Conservation (phyloP, 1,140 invertebrate species). For the Tetranychus cinnabarinus region DNA sequence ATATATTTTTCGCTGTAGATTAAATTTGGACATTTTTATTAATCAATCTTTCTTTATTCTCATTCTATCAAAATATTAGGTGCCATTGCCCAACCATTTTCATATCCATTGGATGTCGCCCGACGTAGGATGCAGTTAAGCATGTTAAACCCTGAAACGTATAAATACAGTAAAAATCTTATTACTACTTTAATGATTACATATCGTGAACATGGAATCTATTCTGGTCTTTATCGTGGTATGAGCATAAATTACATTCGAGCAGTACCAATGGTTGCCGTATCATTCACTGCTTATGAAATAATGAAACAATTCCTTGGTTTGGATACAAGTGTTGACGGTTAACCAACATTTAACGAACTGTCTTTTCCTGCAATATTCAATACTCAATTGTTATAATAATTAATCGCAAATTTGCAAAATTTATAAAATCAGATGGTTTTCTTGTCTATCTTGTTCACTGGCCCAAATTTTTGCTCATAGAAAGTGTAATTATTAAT, state of each 20-base stretch:
- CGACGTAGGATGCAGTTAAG: slow-evolving; percentile 72
- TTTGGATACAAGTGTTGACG: slow-evolving; percentile 42
- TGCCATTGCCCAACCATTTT: slow-evolving; percentile 57
- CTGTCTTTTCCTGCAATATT: no score
- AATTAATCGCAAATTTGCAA: no score
- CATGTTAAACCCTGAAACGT: slow-evolving; percentile 51
- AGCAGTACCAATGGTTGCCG: slow-evolving; percentile 81
- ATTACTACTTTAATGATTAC: slow-evolving; percentile 41
- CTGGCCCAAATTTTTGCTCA: no score
- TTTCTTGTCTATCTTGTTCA: no score
- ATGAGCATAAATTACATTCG: slow-evolving; percentile 84
- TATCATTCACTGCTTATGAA: slow-evolving; percentile 82
- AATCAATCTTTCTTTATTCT: no score
- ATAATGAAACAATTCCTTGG: slow-evolving; percentile 53
- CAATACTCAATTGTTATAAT: no score
- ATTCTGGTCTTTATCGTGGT: slow-evolving; percentile 67
- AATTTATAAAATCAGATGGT: no score
- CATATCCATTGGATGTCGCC: slow-evolving; percentile 82
- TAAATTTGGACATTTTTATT: no score
- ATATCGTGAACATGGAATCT: slow-evolving; percentile 58
- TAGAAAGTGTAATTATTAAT: no score
- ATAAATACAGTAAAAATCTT: slow-evolving; percentile 54
- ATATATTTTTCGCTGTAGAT: no score
- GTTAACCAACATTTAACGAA: no score
- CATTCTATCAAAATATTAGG: not conserved